Evolutionary conservation across 2,113 vertebrate genomes (phyloP).

Genomic region (Cheirogaleus medius): DNA sequence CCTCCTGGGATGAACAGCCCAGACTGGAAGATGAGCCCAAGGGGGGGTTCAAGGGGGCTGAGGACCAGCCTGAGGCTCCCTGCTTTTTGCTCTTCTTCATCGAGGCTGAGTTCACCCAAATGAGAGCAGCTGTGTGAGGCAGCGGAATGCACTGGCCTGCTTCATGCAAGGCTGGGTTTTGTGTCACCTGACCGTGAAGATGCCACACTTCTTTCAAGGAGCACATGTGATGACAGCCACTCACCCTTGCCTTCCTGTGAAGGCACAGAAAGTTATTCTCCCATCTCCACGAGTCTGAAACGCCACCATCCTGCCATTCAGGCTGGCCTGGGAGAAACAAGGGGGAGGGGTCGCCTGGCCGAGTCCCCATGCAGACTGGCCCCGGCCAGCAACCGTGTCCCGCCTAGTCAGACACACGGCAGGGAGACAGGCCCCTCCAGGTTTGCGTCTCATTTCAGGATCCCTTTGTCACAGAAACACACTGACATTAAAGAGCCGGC

Average conservation of each 20-base stretch:
- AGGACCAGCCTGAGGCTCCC: background rate
- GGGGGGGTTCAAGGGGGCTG: accelerated
- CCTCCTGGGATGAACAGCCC: background rate
- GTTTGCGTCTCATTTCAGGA: background rate
- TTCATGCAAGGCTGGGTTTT: background rate
- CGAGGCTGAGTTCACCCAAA: background rate
- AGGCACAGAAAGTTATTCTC: background rate
- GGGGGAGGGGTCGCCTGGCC: background rate
- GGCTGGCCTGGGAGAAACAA: background rate
- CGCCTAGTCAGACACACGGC: background rate
- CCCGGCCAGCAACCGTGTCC: background rate
- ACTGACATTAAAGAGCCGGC: background rate
- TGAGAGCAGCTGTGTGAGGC: background rate
- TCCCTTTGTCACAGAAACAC: background rate
- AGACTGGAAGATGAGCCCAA: background rate
- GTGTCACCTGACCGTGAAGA: background rate
- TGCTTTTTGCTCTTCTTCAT: background rate
- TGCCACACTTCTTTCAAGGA: background rate
- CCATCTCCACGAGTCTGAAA: background rate
- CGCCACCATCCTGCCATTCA: background rate
- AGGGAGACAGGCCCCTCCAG: background rate
- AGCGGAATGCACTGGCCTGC: background rate
- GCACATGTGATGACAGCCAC: accelerated
- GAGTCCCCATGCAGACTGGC: background rate
- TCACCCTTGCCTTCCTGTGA: too few relatives aligned